These are phyloP conservation scores for Mionectes macconnelli DNA, from an alignment of 2,113 vertebrate species.

Conservation along the genomic window DNA sequence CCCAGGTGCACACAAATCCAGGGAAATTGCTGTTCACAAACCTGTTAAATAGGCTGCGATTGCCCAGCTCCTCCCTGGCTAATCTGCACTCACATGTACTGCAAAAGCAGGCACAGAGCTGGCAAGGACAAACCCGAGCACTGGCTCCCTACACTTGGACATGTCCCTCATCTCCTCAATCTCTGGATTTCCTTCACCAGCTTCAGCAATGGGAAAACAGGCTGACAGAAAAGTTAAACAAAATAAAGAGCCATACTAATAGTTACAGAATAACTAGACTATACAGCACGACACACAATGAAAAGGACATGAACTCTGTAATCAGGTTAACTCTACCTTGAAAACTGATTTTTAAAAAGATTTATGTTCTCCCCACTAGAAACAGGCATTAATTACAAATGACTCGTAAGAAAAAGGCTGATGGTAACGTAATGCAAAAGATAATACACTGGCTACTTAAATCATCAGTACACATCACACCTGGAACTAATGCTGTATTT, in stretches of 20 bases:
- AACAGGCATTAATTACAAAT: neutral
- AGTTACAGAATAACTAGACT: neutral
- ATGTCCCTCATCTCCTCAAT: neutral
- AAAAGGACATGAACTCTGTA: neutral
- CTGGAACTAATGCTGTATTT: neutral
- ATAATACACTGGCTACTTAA: neutral
- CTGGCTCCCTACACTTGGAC: neutral
- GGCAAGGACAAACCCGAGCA: neutral
- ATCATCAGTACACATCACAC: neutral
- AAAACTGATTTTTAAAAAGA: neutral
- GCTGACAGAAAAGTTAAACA: neutral
- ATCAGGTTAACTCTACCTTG: neutral
- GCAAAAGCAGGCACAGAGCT: neutral
- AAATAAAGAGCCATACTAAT: neutral
- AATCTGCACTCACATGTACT: too few species aligned
- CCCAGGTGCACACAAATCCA: neutral
- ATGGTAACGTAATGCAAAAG: neutral
- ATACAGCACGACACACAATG: rapidly evolving
- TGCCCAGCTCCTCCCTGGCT: neutral
- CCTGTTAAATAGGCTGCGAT: neutral
- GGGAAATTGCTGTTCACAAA: neutral
- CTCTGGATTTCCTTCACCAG: neutral
- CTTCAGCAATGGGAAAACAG: neutral
- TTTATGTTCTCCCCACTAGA: neutral
- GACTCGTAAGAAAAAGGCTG: neutral